phyloP scores from a whole-genome alignment of 1,140 invertebrate genomes.

The Phocides pigmalion region DNA sequence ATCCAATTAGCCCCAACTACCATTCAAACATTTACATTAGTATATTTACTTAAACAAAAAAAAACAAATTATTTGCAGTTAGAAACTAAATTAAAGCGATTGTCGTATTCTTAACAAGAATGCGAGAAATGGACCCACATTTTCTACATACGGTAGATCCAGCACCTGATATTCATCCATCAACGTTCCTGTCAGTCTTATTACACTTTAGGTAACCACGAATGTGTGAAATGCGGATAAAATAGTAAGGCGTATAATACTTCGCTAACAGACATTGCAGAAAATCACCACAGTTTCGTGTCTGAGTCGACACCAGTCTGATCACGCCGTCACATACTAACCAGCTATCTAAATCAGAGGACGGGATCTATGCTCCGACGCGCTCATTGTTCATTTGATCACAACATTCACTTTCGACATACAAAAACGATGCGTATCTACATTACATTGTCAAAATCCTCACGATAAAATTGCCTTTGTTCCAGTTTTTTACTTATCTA shows the following conservation, averaged over 20 bases:
- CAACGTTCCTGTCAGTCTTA: constrained; percentile 39
- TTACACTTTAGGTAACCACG: constrained; percentile 40
- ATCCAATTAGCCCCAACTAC: too few relatives aligned
- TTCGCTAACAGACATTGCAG: background rate
- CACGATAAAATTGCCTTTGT: constrained; percentile 12
- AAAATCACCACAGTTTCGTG: background rate
- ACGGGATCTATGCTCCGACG: constrained; percentile 70
- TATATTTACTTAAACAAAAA: too few relatives aligned
- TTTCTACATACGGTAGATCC: constrained; percentile 22
- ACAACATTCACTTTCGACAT: constrained; percentile 65
- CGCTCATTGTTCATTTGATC: constrained; percentile 58
- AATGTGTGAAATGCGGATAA: constrained; percentile 19
- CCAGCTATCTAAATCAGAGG: constrained; percentile 25
- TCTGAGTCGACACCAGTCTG: constrained; percentile 9
- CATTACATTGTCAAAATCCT: constrained; percentile 22
- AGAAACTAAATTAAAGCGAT: too few relatives aligned
- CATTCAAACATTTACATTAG: too few relatives aligned
- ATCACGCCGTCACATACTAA: background rate
- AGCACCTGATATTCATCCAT: constrained; percentile 70
- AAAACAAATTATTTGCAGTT: too few relatives aligned
- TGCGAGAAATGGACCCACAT: constrained; percentile 25
- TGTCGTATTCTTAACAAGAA: constrained; percentile 17
- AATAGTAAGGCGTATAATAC: constrained; percentile 20
- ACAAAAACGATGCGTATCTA: constrained; percentile 17
- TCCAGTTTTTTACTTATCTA: too few relatives aligned